Evolutionary conservation across 2,113 vertebrate species (phyloP), one percentile per base, ranked within the genome.

Genomic region (Protobothrops flavoviridis): DNA sequence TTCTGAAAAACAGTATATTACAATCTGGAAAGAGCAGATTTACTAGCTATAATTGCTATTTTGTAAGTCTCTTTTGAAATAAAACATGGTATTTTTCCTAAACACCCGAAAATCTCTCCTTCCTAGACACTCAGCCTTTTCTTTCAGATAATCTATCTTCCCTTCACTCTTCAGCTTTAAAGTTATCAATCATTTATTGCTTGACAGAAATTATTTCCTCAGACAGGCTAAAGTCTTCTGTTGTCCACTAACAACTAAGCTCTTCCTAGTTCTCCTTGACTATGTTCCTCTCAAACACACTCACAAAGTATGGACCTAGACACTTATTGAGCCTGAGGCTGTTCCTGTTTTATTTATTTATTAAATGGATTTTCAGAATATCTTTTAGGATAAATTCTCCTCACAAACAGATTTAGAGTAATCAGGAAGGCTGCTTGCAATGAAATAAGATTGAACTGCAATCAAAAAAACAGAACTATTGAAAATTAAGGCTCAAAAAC

Each of bases 141-240:
- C 91, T 90, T 0, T 0, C 0, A 1, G 56, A 89, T 55, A 61
- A 89, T 59, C 69, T 53, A 48, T 74, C 45, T 89, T 50, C 56
- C 56, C 64, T 91, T 89, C 93, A 55, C 10, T 43, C n/a, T 61
- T 48, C 56, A 85, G 64, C 43, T 93, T 93, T 93, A 59, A 23
- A n/a, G 91, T 81, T 95, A 94, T 94, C 69, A 95, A 92, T 93
- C 91, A 91, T 90, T 90, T 94, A 90, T 55, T 87, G 74, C 88
- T 89, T 90, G 57, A 91, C 96, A 93, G 89, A 94, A 96, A 96
- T 93, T 88, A 94, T 94, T 96, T 95, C 93, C 86, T 85, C 39
- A 52, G 20, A 39, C 12, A 24, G 55, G n/a, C 91, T 92, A 86
- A 0, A 3, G 21, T 0, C 91, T 89, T 94, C 94, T 94, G 88